Evolutionary conservation across 2,888 invertebrate genomes (phyloP), one percentile per base, ranked within the genome.

Genomic region (Clivina fossor): DNA sequence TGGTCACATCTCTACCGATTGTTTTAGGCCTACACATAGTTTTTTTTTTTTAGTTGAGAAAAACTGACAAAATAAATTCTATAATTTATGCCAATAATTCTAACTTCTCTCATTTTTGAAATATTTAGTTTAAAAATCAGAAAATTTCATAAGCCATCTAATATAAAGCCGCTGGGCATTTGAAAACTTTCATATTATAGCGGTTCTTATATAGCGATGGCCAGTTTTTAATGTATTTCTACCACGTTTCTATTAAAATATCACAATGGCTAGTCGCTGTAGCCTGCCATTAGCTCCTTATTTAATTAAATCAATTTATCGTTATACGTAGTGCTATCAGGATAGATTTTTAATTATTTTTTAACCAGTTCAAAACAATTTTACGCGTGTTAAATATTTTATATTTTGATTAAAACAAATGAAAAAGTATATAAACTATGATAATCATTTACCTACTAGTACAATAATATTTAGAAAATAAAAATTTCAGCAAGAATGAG

Each of bases 191-290:
- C 41, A 28, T n/a, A n/a, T n/a, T n/a, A n/a, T 43, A 53, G 38
- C 55, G 55, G 55, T 55, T 43, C 3, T 35, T 38, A 20, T 30
- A 33, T 40, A 24, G 41, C 43, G 51, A 55, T 55, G 55, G 55
- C 55, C 47, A 30, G 26, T 26, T 19, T 57, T 41, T 48, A 56
- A 38, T 51, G 51, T 55, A 53, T 59, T 53, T 59, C 55, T 59
- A 59, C 58, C 56, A 54, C 49, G 43, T 61, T 61, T 60, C 63
- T 64, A 64, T 61, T 60, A 63, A 66, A 66, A 66, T 66, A 66
- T 66, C 66, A 66, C 66, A 66, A 65, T 65, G 64, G 64, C 66
- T 63, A 63, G 62, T 61, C 60, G 62, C 61, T 61, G 59, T 59
- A 60, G 63, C 62, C 63, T 65, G 63, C 62, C 63, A 58, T 33